A percentile compares a stretch with the other conserved stretches of the same genome.
Evolutionary conservation across 2,797 vertebrate genomes (phyloP).

Genomic region (Coranthus polyacanthus): DNA sequence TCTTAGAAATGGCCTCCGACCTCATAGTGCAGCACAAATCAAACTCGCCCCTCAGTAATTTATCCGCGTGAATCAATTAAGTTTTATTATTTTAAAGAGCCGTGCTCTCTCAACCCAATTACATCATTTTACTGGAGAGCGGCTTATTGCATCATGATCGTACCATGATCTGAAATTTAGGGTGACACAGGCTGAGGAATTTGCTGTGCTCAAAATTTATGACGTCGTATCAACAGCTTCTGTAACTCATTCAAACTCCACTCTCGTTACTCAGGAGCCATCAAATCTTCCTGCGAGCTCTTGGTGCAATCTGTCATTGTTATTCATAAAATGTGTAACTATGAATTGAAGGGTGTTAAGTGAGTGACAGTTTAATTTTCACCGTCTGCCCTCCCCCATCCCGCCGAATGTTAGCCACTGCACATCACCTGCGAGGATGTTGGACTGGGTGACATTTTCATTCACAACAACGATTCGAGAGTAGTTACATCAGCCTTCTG

Average conservation of each 20-base stretch:
- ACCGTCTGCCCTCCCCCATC: constrained; percentile 23
- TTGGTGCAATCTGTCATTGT: constrained; percentile 63
- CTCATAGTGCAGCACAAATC: constrained; percentile 24
- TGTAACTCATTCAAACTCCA: constrained; percentile 48
- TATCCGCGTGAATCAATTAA: constrained; percentile 40
- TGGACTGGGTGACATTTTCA: constrained; percentile 63
- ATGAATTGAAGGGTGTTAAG: constrained; percentile 60
- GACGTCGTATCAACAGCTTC: constrained; percentile 40
- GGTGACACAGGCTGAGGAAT: constrained; percentile 24
- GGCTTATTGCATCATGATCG: constrained; percentile 41
- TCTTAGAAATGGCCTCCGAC: constrained; percentile 25
- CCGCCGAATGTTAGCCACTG: constrained; percentile 31
- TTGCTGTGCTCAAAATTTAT: constrained; percentile 57
- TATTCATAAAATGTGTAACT: constrained; percentile 73
- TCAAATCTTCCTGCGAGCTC: constrained; percentile 47
- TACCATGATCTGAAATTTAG: constrained; percentile 47
- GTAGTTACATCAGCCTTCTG: constrained; percentile 21
- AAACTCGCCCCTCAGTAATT: constrained; percentile 5
- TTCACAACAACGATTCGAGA: constrained; percentile 34
- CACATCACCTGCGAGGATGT: constrained; percentile 54
- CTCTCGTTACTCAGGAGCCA: constrained; percentile 61
- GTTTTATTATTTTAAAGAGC: constrained; percentile 47
- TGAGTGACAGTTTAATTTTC: constrained; percentile 84
- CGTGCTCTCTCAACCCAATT: constrained; percentile 32
- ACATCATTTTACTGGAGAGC: constrained; percentile 10